A percentile compares a stretch with the other conserved stretches of the same genome.
These are phyloP conservation scores for Creontiades dilutus DNA, from an alignment of 2,888 invertebrate genomes.

Conservation along the genomic window DNA sequence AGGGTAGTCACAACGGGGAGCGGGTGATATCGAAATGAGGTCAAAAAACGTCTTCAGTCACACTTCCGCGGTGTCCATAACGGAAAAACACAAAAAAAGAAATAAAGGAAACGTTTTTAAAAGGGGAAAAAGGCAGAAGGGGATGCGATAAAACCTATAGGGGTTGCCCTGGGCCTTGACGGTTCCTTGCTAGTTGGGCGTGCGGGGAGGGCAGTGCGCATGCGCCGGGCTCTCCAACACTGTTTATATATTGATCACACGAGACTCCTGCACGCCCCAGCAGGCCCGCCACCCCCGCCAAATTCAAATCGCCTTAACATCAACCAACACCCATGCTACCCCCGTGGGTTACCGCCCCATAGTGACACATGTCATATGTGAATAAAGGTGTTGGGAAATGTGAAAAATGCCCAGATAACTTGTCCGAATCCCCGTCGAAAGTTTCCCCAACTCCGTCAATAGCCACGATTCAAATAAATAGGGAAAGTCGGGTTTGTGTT, in stretches of 20 bases:
- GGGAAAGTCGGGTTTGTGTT: too few species aligned
- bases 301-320: constrained; percentile 62
- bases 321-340: constrained; percentile 48
- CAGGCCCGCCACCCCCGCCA: constrained; percentile 67
- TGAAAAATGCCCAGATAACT: too few species aligned
- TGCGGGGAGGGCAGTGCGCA: constrained; percentile 72
- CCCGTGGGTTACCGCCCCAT: constrained; percentile 29
- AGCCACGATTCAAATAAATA: too few species aligned
- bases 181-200: constrained; percentile 74
- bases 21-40: constrained; percentile 14
- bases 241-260: constrained; percentile 75
- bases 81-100: constrained; percentile 22
- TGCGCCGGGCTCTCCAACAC: constrained; percentile 70
- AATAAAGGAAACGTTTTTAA: constrained; percentile 33
- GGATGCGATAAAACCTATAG: constrained; percentile 68
- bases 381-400: too few species aligned
- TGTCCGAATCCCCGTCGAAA: too few species aligned
- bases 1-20: background rate
- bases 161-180: constrained; percentile 72
- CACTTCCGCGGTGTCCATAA: constrained; percentile 39
- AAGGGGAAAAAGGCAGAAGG: constrained; percentile 65
- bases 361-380: background rate
- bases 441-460: too few species aligned
- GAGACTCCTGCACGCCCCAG: constrained; percentile 54
- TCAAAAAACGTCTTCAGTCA: constrained; percentile 28